Evolutionary conservation across 2,888 invertebrate species (phyloP), one percentile per base, ranked within the genome.

Genomic region (Cosmia trapezina): DNA sequence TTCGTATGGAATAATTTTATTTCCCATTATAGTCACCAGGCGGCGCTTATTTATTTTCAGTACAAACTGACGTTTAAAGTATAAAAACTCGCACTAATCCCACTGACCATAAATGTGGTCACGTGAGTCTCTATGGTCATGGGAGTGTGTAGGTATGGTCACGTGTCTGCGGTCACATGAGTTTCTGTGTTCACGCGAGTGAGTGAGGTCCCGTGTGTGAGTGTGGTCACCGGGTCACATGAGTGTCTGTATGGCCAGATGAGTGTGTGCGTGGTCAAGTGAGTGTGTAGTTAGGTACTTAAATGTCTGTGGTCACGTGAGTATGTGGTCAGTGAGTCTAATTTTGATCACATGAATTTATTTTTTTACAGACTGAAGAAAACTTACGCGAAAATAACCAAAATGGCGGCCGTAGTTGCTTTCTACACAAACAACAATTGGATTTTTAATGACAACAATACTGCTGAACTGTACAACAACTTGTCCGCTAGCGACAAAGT

Each of bases 401-500:
- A 85, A 22, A 60, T 88, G 49, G 73, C 81, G 0, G 8, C 70
- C 0, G 57, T 77, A 1, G 33, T 80, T 7, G 43, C 74, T 0
- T 77, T 72, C 54, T 90, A 87, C 61, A 66, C 78, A 0, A 84
- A 62, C 11, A 88, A 88, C 66, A 78, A 81, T 0, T 90, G 89
- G 87, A 79, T 78, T 14, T 86, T 88, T 12, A 66, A 77, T 2
- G 89, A 88, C 41, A 78, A 49, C 43, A 90, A 90, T 70, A 80
- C 86, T 1, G 43, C 69, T 3, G 41, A 61, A 4, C 22, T 90
- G 0, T 83, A 75, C n/a, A 73, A 80, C 4, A 67, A 51, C 4
- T 51, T 88, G 19, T 84, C 89, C 2, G 45, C 74, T 14, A 56
- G 59, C 1, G 90, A 90, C 70, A 84, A 77, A 62, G 19, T 64